Evolutionary conservation across 2,888 invertebrate species (phyloP), one percentile per base, ranked within the genome.

Genomic region (Drosophila rubida): DNA sequence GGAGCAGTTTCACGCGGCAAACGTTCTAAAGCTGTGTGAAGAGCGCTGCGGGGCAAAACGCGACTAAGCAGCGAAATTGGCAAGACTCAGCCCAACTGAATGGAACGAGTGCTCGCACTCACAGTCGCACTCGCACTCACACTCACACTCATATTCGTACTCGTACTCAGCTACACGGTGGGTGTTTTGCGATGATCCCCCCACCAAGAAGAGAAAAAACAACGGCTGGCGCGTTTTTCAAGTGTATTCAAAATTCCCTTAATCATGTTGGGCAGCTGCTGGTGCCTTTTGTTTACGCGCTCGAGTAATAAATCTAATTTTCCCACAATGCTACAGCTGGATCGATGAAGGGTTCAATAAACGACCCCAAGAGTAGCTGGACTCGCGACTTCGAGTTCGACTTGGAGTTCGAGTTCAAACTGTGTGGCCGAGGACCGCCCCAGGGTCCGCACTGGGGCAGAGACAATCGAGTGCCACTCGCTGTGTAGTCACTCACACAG

Each of bases 261-360:
- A 69, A 78, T 84, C 81, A 80, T 45, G 42, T 39, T 59, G 5
- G 39, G 22, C 14, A n/a, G 7, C 5, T 13, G 22, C 27, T 11
- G 19, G 42, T 23, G 9, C 73, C 51, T 65, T 61, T 51, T 35
- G 42, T 16, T 27, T 39, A 27, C n/a, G 44, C 50, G 27, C 11
- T 27, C 13, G 35, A 73, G 70, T 77, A 79, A 82, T 86, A 82
- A 82, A 82, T 82, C 75, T 57, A 69, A 86, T 79, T 79, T 54
- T 77, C 54, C 72, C 76, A 79, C 74, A 74, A 63, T 65, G 59
- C 51, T 46, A 49, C 51, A 44, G 14, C 30, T 35, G 32, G 25
- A 45, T 58, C 48, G 61, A 59, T 48, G 46, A 67, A 60, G 63
- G 71, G 78, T 78, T 78, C 78, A 78, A 78, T 69, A 75, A 64